Conservation (phyloP, 2,888 invertebrate genomes). For the Pristionchus arcanus region DNA sequence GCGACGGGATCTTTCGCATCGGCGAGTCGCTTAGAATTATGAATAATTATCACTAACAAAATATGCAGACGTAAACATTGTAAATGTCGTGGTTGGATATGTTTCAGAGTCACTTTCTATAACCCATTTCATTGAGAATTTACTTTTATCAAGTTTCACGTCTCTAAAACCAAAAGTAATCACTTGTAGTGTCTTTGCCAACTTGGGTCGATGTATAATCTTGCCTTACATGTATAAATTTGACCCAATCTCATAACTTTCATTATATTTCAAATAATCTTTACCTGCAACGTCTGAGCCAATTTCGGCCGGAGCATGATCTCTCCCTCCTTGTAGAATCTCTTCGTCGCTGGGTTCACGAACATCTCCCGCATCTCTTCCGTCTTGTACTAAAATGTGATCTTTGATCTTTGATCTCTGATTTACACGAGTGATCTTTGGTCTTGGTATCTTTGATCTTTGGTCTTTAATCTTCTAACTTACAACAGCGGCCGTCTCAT, state of each 20-base stretch:
- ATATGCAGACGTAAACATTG: not conserved
- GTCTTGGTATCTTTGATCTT: not conserved
- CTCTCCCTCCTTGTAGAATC: conserved; percentile 78
- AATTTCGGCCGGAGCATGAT: conserved; percentile 70
- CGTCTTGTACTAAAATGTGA: not conserved
- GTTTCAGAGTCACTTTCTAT: not conserved
- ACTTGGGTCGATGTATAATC: too few species aligned
- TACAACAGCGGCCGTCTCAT: not conserved
- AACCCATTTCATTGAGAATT: not conserved
- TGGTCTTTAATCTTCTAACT: not conserved
- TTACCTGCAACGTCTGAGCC: conserved; percentile 9
- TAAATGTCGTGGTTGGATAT: not conserved
- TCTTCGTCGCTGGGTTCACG: conserved; percentile 74
- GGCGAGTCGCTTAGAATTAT: conserved; percentile 63
- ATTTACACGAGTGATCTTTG: not conserved
- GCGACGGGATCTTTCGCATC: conserved; percentile 74
- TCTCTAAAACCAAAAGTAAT: not conserved
- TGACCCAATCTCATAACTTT: too few species aligned
- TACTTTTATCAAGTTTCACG: not conserved
- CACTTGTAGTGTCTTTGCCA: too few species aligned
- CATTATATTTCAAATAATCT: too few species aligned
- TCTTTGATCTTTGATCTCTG: not conserved
- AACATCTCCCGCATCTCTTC: conserved; percentile 70
- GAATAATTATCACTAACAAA: not conserved
- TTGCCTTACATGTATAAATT: too few species aligned